Percentiles rank a stretch among this genome's conserved stretches.
Conservation (phyloP, 2,888 invertebrate species). For the Eremobia ochroleuca region DNA sequence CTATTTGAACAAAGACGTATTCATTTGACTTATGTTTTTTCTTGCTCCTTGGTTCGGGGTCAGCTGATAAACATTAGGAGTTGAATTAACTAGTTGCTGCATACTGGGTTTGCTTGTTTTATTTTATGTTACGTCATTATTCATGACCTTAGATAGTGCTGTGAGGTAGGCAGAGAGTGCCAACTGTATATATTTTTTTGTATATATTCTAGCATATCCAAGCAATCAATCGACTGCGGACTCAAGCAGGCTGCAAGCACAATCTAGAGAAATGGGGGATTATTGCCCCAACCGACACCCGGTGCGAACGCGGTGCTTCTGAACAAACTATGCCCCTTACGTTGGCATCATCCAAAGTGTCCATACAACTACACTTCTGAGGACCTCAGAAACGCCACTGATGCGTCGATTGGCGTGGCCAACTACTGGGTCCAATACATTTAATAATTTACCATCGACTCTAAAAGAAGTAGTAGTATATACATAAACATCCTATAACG, state of each 20-base stretch:
- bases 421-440: neutral
- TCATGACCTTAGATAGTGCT: slow-evolving; percentile 38
- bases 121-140: slow-evolving; percentile 22
- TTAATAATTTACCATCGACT: neutral
- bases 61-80: slow-evolving; percentile 67
- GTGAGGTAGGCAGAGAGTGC: slow-evolving; percentile 1
- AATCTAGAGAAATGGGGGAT: neutral
- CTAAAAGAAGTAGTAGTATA: neutral
- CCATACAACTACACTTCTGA: neutral
- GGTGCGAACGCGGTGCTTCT: no score
- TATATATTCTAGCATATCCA: neutral
- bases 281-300: neutral
- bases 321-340: neutral
- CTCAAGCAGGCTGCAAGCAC: neutral
- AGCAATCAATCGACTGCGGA: neutral
- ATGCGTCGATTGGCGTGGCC: neutral
- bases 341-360: neutral
- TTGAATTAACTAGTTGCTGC: slow-evolving; percentile 49
- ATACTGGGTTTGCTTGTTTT: slow-evolving; percentile 46
- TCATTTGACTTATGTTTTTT: slow-evolving; percentile 58
- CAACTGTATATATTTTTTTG: neutral
- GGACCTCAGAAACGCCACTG: neutral
- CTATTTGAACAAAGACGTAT: slow-evolving; percentile 59
- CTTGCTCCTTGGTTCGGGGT: slow-evolving; percentile 57
- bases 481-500: neutral